Conservation (phyloP, 2,888 invertebrate species). For the Hyppa rectilinea region DNA sequence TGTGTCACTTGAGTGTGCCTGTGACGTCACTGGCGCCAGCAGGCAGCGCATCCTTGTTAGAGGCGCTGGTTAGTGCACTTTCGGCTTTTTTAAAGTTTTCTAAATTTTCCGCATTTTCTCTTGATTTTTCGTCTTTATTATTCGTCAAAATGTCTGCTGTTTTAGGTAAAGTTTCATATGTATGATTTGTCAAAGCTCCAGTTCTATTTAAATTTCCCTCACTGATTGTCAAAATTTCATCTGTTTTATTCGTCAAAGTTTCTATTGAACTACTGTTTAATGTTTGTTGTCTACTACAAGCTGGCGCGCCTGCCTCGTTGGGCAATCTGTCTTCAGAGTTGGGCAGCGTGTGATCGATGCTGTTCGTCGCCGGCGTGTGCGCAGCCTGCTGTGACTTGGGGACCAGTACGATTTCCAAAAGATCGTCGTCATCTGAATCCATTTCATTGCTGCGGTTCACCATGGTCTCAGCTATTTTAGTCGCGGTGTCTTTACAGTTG, state of each 20-base stretch:
- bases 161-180: conserved; percentile 3
- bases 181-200: conserved; percentile 2
- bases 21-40: conserved; percentile 18
- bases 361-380: background rate
- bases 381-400: conserved; percentile 15
- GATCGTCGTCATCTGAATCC: conserved; percentile 57
- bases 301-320: background rate
- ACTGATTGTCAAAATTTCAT: conserved; percentile 21
- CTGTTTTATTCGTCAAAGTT: conserved; percentile 18
- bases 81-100: conserved; percentile 26
- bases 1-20: conserved; percentile 37
- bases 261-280: conserved; percentile 10
- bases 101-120: conserved; percentile 29
- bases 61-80: conserved; percentile 13
- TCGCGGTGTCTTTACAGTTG: conserved; percentile 59
- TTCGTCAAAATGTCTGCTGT: background rate
- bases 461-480: conserved; percentile 63
- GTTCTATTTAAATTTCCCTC: conserved; percentile 6
- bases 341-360: background rate
- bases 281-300: background rate
- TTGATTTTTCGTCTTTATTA: conserved; percentile 12
- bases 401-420: conserved; percentile 38
- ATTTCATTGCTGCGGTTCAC: conserved; percentile 37
- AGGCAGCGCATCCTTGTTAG: conserved; percentile 3
- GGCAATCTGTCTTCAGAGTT: background rate